Percentiles rank a stretch among this genome's conserved stretches.
phyloP scores from a whole-genome alignment of 2,113 vertebrate species.

The Hemiscyllium ocellatum region DNA sequence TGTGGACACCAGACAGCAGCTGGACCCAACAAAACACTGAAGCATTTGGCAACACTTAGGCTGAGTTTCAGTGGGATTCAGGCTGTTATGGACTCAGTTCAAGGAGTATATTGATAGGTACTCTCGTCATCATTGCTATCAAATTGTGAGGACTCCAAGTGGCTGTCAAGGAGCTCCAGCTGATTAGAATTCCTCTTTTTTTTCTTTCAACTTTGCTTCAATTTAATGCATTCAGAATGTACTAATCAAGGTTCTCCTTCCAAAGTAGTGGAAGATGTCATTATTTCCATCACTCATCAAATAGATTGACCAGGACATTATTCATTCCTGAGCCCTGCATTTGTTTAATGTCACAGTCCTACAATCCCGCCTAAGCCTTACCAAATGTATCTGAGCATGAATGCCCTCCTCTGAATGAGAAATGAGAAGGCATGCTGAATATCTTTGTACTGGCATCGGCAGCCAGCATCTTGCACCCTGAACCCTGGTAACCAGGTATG shows the following conservation, averaged over 20 bases:
- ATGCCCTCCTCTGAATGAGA: not conserved
- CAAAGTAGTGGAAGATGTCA: not conserved
- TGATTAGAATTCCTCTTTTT: not conserved
- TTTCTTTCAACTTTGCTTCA: not conserved
- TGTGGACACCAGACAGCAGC: not conserved
- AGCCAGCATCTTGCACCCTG: not conserved
- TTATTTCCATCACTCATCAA: not conserved
- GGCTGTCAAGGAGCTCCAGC: not conserved
- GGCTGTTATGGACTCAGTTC: not conserved
- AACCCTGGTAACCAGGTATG: not conserved
- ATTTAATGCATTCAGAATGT: not conserved
- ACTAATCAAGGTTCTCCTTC: not conserved
- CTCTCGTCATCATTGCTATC: not conserved
- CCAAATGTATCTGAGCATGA: slow-evolving; percentile 27
- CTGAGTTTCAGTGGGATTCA: not conserved
- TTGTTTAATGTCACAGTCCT: not conserved
- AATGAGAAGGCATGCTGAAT: slow-evolving; percentile 30
- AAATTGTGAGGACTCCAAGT: not conserved
- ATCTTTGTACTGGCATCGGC: not conserved
- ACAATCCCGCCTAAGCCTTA: slow-evolving; percentile 1
- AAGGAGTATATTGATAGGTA: not conserved
- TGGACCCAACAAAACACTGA: not conserved
- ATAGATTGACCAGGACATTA: not conserved
- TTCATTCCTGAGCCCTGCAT: not conserved
- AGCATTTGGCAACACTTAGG: not conserved